Evolutionary conservation across 2,888 invertebrate species (phyloP).

Genomic region (Tiliacea citrago): DNA sequence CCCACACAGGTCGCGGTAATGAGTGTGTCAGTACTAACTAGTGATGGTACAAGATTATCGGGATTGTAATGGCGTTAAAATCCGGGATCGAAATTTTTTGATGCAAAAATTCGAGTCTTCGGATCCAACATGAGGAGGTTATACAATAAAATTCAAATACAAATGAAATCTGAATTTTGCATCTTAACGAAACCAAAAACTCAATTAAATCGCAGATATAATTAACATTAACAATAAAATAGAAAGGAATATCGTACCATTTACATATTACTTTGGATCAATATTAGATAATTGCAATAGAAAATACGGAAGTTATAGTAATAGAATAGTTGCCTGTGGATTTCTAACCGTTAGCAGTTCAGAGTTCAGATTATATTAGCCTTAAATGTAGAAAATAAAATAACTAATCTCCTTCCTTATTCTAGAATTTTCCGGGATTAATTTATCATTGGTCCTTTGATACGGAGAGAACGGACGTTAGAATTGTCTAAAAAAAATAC

Average conservation of each 20-base stretch:
- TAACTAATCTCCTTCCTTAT: background rate
- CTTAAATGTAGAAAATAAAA: constrained; percentile 12
- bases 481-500: background rate
- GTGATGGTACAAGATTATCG: constrained; percentile 54
- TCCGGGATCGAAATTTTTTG: background rate
- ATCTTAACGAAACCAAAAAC: constrained; percentile 11
- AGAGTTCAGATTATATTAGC: constrained; percentile 18
- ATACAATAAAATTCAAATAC: background rate
- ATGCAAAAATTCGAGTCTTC: too few relatives aligned
- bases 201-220: constrained; percentile 1
- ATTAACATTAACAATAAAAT: constrained; percentile 32
- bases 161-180: background rate
- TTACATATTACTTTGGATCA: constrained; percentile 44
- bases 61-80: background rate
- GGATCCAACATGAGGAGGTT: background rate
- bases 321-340: constrained; percentile 6
- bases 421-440: background rate
- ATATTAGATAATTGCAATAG: constrained; percentile 42
- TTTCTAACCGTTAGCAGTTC: constrained; percentile 34
- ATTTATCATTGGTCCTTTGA: background rate
- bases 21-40: constrained; percentile 66
- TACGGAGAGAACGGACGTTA: background rate
- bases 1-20: constrained; percentile 75
- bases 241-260: constrained; percentile 41
- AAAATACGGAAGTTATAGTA: constrained; percentile 45